Percentiles rank a stretch among this genome's conserved stretches.
Conservation (phyloP, 2,113 vertebrate species). For the Dicrurus megarhynchus region DNA sequence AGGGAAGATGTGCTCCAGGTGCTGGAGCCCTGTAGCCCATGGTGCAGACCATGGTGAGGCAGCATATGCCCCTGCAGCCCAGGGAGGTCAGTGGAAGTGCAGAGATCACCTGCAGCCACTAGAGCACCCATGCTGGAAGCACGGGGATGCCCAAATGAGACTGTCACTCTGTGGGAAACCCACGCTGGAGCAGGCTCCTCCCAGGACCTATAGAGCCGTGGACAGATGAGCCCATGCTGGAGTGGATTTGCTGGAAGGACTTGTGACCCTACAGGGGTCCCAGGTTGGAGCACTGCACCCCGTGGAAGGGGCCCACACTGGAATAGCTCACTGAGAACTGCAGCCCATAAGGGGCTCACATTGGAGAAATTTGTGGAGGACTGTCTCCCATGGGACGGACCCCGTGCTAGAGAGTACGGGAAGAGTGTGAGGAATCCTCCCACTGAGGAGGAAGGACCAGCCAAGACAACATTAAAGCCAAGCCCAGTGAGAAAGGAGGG, state of each 20-base stretch:
- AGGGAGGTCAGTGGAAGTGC: neutral
- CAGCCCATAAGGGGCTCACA: neutral
- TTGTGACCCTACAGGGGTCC: neutral
- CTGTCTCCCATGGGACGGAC: fast-evolving
- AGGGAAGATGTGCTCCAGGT: neutral
- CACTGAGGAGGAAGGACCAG: neutral
- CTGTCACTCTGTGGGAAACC: neutral
- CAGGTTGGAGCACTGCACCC: neutral
- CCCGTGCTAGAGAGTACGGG: fast-evolving
- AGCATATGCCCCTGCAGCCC: neutral
- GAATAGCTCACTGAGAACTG: neutral
- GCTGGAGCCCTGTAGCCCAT: neutral
- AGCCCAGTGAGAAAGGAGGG: neutral
- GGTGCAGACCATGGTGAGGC: neutral
- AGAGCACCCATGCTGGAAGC: neutral
- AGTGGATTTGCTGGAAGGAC: neutral
- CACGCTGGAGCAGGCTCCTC: neutral
- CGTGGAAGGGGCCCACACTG: too few relatives aligned
- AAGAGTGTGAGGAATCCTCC: neutral
- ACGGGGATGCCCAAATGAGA: neutral
- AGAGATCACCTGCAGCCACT: neutral
- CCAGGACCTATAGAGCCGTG: neutral
- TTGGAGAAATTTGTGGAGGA: neutral
- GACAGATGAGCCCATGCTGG: neutral
- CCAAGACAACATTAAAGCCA: neutral